Evolutionary conservation across 2,113 vertebrate species (phyloP).

Genomic region (Aix galericulata): DNA sequence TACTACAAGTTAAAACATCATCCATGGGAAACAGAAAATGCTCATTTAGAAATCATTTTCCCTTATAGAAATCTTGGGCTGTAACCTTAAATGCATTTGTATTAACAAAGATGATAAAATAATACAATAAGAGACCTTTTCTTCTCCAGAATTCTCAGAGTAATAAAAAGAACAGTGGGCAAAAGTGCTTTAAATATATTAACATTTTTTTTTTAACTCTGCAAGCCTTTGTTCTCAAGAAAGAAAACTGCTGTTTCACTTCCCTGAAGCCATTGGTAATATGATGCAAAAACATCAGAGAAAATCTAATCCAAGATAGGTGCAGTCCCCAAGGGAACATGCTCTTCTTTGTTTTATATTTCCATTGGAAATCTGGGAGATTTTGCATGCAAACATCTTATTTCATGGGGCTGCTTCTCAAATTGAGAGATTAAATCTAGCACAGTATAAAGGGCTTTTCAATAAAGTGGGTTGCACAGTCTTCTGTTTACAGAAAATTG

Average conservation of each 20-base stretch:
- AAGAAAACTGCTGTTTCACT: conserved; percentile 78
- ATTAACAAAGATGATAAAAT: conserved; percentile 62
- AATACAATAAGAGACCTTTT: conserved; percentile 64
- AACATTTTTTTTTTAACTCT: conserved; percentile 64
- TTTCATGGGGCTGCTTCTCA: conserved; percentile 84
- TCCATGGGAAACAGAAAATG: not conserved
- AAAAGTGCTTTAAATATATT: conserved; percentile 75
- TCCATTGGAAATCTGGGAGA: conserved; percentile 82
- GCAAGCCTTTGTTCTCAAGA: conserved; percentile 80
- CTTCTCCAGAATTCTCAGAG: conserved; percentile 54
- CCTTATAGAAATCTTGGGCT: conserved; percentile 4
- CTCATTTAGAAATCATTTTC: not conserved
- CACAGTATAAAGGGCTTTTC: conserved; percentile 78
- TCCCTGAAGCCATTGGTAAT: conserved; percentile 85
- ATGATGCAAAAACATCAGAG: conserved; percentile 84
- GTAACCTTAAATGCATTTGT: conserved; percentile 59
- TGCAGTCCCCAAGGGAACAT: conserved; percentile 78
- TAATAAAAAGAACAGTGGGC: conserved; percentile 69
- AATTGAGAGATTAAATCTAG: conserved; percentile 87
- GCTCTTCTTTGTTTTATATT: conserved; percentile 83
- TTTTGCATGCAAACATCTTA: conserved; percentile 86
- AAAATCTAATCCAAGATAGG: conserved; percentile 81
- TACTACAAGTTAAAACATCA: not conserved
- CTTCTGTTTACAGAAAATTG: conserved; percentile 83
- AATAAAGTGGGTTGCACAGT: conserved; percentile 79